Percentiles rank a stretch among this genome's conserved stretches.
Conservation (phyloP, 2,888 invertebrate genomes). For the Dione juno region DNA sequence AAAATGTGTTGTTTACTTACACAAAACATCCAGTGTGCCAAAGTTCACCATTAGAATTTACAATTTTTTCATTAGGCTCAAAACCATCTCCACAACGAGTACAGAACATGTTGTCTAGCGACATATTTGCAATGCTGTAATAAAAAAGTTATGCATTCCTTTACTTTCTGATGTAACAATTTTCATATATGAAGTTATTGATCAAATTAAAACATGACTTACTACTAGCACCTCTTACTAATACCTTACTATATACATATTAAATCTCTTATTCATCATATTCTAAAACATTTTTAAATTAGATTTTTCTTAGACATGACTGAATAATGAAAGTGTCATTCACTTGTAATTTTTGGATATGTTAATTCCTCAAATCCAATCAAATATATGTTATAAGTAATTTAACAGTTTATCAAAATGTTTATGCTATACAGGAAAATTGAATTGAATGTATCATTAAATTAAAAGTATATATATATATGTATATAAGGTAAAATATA, state of each 20-base stretch:
- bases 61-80: constrained; percentile 98
- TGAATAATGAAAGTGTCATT: too few relatives aligned
- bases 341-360: too few relatives aligned
- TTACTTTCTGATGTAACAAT: background rate
- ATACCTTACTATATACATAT: too few relatives aligned
- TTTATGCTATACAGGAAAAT: background rate
- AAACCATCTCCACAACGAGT: constrained; percentile 98
- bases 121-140: constrained; percentile 86
- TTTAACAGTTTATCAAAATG: background rate
- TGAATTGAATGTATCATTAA: too few relatives aligned
- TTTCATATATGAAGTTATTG: too few relatives aligned
- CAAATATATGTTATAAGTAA: background rate
- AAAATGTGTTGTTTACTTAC: constrained; percentile 84
- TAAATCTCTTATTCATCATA: too few relatives aligned
- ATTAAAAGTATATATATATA: too few relatives aligned
- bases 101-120: constrained; percentile 96
- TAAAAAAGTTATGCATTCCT: constrained; percentile 24
- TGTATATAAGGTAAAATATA: background rate
- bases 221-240: too few relatives aligned
- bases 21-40: constrained; percentile 99
- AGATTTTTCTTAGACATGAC: too few relatives aligned
- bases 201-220: too few relatives aligned
- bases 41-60: constrained; percentile 98
- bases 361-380: too few relatives aligned
- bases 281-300: too few relatives aligned